Evolutionary conservation across 2,797 vertebrate genomes (phyloP), one percentile per base, ranked within the genome.

Genomic region (Tokudaia muenninki): DNA sequence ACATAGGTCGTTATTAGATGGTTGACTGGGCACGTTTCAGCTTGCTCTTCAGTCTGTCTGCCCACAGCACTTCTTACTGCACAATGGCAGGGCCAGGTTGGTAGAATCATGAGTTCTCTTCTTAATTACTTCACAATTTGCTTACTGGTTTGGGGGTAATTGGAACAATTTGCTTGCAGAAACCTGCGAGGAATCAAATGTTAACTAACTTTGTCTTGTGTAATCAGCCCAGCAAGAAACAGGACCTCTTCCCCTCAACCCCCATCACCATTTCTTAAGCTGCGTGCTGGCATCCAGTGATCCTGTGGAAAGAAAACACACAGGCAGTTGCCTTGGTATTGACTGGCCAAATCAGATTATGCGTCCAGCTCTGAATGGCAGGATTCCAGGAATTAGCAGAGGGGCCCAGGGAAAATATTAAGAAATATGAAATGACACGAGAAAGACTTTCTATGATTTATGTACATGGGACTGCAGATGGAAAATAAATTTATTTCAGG

Each of bases 171-270:
- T 98, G 97, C 98, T 97, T 98, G 88, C 94, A 98, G 98, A 98
- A 98, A 98, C 97, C 98, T 98, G 98, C 97, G 98, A 98, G 98
- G 97, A 98, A 98, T 98, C 98, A 96, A 97, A 98, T 98, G 98
- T 97, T 98, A 98, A 99, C 98, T 98, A 98, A 98, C 98, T 99
- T 98, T 98, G 98, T 99, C 99, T 99, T 98, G 95, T 97, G 98
- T 98, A 98, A 98, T 98, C 98, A 98, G 47, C 94, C 91, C 83
- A 16, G 12, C 92, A 94, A 89, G 95, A 97, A 97, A 3, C 96
- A 98, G 97, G 63, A 84, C 91, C 95, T 91, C 57, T 0, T 97
- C 17, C 44, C 13, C 19, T 67, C 44, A 26, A 41, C 4, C 86
- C n/a, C 37, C 31, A 75, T n/a, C 97, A 57, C 95, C 97, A 96